A percentile compares a stretch with the other conserved stretches of the same genome.
Conservation (phyloP, 2,797 vertebrate genomes). For the Enteromius thamalakanensis region DNA sequence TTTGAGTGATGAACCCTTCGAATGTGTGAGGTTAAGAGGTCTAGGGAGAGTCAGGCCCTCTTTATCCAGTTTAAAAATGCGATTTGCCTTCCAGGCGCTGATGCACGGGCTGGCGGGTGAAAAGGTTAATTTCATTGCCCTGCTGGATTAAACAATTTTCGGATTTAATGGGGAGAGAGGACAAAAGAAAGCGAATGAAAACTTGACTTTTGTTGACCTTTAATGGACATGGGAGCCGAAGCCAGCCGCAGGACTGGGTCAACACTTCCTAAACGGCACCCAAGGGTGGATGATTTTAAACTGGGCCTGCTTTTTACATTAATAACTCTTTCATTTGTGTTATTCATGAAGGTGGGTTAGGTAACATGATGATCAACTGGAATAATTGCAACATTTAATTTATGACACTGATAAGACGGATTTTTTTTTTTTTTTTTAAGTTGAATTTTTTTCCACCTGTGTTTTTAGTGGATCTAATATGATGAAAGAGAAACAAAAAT, state of each 20-base stretch:
- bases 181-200: constrained; percentile 53
- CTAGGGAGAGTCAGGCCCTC: constrained; percentile 28
- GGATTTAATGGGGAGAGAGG: constrained; percentile 63
- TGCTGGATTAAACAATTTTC: constrained; percentile 63
- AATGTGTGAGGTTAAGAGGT: constrained; percentile 42
- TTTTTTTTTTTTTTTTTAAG: background rate
- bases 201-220: constrained; percentile 56
- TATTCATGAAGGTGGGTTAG: background rate
- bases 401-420: background rate
- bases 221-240: constrained; percentile 42
- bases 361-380: background rate
- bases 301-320: constrained; percentile 14
- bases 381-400: background rate
- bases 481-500: background rate
- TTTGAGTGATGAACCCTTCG: constrained; percentile 17
- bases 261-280: background rate
- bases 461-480: constrained; percentile 5
- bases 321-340: background rate
- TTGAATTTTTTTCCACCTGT: too few relatives aligned
- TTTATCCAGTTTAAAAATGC: constrained; percentile 47
- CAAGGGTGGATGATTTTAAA: constrained; percentile 1
- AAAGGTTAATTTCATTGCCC: constrained; percentile 73
- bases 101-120: constrained; percentile 55
- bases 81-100: constrained; percentile 58
- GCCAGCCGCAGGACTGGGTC: background rate